Percentiles rank a stretch among this genome's conserved stretches.
These are phyloP conservation scores for Diprion similis DNA, from an alignment of 1,140 invertebrate species.

Conservation along the genomic window DNA sequence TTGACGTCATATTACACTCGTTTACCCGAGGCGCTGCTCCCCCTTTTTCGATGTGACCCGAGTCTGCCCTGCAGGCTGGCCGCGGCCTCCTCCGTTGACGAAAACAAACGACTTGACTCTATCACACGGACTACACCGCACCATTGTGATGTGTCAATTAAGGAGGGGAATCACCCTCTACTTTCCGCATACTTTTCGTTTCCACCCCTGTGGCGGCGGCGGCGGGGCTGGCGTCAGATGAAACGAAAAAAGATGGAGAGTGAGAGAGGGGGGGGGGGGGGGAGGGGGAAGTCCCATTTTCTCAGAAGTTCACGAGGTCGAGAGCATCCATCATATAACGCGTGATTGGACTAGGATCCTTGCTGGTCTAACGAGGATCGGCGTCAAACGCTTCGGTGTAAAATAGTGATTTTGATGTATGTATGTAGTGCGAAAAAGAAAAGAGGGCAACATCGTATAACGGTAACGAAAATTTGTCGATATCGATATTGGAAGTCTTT, in stretches of 20 bases:
- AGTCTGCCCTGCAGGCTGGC: neutral
- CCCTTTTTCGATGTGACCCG: neutral
- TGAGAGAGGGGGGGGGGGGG: neutral
- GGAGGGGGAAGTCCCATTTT: neutral
- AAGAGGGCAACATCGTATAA: too few species aligned
- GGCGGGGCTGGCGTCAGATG: neutral
- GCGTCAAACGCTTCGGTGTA: too few species aligned
- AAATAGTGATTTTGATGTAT: too few species aligned
- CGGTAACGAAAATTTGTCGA: neutral
- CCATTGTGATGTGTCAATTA: constrained; percentile 1
- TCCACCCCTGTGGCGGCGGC: neutral
- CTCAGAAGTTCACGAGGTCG: neutral
- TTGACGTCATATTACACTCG: neutral
- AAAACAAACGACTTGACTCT: constrained; percentile 5
- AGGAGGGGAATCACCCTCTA: constrained; percentile 3
- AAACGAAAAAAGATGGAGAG: neutral
- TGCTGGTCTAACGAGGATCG: neutral
- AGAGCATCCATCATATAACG: neutral
- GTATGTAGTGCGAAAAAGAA: too few species aligned
- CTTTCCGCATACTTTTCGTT: neutral
- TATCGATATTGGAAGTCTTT: neutral
- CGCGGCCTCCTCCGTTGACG: neutral
- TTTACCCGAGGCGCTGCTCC: neutral
- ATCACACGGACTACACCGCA: constrained; percentile 4
- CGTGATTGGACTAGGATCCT: neutral